Percentiles rank a stretch among this genome's conserved stretches.
Evolutionary conservation across 2,888 invertebrate species (phyloP).

Genomic region (Drosophila neutralis): DNA sequence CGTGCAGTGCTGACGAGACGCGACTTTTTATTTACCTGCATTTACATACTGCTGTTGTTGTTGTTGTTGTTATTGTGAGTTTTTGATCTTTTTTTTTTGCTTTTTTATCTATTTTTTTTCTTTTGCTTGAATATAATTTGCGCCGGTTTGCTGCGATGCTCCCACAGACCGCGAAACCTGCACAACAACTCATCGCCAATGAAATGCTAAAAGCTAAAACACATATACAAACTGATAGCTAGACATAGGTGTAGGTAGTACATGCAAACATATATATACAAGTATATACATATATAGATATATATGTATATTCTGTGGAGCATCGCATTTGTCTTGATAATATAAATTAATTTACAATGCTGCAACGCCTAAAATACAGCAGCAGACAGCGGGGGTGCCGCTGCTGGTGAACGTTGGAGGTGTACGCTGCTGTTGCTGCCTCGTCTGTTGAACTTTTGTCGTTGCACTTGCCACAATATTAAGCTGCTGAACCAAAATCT

Average conservation of each 20-base stretch:
- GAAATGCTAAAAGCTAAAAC: constrained; percentile 74
- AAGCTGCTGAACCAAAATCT: constrained; percentile 38
- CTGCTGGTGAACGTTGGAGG: neutral
- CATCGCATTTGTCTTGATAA: constrained; percentile 74
- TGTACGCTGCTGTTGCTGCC: constrained; percentile 17
- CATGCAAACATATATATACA: constrained; percentile 4
- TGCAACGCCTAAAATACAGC: constrained; percentile 57
- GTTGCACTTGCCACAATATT: constrained; percentile 57
- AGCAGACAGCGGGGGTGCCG: neutral
- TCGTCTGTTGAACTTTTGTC: constrained; percentile 78
- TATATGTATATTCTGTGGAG: constrained; percentile 9
- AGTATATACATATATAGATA: constrained; percentile 2
- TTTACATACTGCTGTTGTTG: constrained; percentile 44
- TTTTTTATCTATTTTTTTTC: constrained; percentile 15
- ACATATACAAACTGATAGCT: constrained; percentile 29
- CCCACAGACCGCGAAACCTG: constrained; percentile 76
- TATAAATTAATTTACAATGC: constrained; percentile 77
- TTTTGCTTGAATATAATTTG: constrained; percentile 69
- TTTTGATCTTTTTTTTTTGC: constrained; percentile 4
- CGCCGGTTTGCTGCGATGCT: constrained; percentile 73
- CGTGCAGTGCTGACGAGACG: constrained; percentile 50
- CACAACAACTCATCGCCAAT: constrained; percentile 73
- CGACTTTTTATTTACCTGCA: constrained; percentile 48
- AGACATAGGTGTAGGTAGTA: constrained; percentile 1
- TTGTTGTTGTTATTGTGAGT: constrained; percentile 30